phyloP scores from a whole-genome alignment of 2,113 vertebrate species.

The Dipodomys stephensi region DNA sequence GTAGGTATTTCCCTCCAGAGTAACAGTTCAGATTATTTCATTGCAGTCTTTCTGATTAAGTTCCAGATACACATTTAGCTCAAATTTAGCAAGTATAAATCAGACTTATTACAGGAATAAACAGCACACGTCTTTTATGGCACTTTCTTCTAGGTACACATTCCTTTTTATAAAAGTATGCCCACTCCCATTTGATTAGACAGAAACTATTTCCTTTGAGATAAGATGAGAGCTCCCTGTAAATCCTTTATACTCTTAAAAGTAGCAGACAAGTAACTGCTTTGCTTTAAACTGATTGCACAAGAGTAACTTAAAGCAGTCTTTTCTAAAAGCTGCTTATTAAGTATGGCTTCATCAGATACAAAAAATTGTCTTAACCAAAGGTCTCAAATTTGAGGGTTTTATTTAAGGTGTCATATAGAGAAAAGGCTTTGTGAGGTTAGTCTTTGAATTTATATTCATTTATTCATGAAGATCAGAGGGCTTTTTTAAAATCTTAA shows the following conservation, averaged over 20 bases:
- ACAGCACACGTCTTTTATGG: slow-evolving; percentile 59
- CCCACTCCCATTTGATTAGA: slow-evolving; percentile 60
- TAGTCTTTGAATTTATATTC: slow-evolving; percentile 39
- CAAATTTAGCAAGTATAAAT: slow-evolving; percentile 52
- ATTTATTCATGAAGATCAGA: slow-evolving; percentile 46
- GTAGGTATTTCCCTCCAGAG: background rate
- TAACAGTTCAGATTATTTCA: slow-evolving; percentile 20
- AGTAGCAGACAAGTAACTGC: slow-evolving; percentile 52
- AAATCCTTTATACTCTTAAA: slow-evolving; percentile 66
- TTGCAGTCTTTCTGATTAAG: slow-evolving; percentile 32
- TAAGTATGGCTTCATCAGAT: slow-evolving; percentile 45
- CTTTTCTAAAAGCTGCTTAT: slow-evolving; percentile 66
- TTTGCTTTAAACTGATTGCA: slow-evolving; percentile 72
- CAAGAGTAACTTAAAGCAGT: slow-evolving; percentile 38
- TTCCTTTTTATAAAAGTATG: slow-evolving; percentile 65
- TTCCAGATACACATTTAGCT: slow-evolving; percentile 66
- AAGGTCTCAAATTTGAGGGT: slow-evolving; percentile 50
- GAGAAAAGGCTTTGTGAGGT: slow-evolving; percentile 47
- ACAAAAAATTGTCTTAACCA: slow-evolving; percentile 56
- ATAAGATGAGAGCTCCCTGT: slow-evolving; percentile 46
- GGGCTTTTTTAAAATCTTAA: background rate
- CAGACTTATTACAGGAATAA: slow-evolving; percentile 51
- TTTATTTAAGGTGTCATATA: slow-evolving; percentile 57
- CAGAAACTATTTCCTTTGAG: slow-evolving; percentile 72
- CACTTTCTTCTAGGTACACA: slow-evolving; percentile 52